Base-by-base conservation (phyloP, 2,888 invertebrate species). In the Callosobruchus maculatus region DNA sequence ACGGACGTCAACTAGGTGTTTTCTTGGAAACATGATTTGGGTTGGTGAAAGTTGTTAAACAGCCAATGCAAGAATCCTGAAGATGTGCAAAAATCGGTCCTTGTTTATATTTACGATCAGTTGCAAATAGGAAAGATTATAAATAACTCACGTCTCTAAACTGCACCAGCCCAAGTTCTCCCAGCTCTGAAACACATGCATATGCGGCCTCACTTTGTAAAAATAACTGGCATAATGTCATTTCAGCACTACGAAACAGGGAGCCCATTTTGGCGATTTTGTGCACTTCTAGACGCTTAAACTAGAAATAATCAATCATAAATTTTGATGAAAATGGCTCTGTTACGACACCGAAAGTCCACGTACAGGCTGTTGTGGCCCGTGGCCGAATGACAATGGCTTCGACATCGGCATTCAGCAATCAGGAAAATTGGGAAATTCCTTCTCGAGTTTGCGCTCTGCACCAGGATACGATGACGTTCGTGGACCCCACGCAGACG, bases 181-280 rank as follows among this genome's bases (percentile, higher is more conserved):
- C 99, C 72, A 99, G 91, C 88, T 99, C 98, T 49, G 98, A 97
- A 80, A 99, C 97, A 90, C 98, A 98, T 77, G 97, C 95, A 89
- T 99, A 99, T 21, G 99, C 98, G 74, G 98, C 97, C 90, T 99
- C 99, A 88, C 97, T 97, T 88, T 99, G 99, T 80, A 99, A 90
- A 88, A 98, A 99, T 84, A 99, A 93, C 89, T 99, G 99, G 91
- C 98, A 98, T 88, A 98, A 91, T 85, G 96, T 95, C 98, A 99
- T 99, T 90, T 98, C 97, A 88, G 98, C 98, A 90, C 98, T 98
- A 82, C 98, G 93, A 89, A 98, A 98, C 86, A 98, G 90, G 86
- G 96, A 95, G 87, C 95, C 95, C 95, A 95, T 95, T 81, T 86
- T 88, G 78, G 71, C 71, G 67, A 73, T 31, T 72, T 76, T 77